Evolutionary conservation across 2,113 vertebrate genomes (phyloP), one percentile per base, ranked within the genome.

Genomic region (Neodontobutis hainanensis): DNA sequence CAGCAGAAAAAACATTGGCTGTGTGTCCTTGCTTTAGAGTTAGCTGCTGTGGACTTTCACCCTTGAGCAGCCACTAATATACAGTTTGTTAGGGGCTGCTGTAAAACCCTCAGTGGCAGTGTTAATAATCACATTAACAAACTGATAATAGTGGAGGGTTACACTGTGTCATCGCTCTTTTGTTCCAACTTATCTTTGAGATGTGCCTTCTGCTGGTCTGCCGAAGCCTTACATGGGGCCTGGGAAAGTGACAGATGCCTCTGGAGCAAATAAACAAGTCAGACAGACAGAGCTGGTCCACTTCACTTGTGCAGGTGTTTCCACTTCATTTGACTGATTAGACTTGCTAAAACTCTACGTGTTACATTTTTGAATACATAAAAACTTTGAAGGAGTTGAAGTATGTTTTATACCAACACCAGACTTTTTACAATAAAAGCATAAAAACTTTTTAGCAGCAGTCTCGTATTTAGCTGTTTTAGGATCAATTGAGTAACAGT

Each of bases 121-220:
- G 3, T 60, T 58, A 61, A 68, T 50, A 53, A 68, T 46, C 62
- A 62, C 70, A 80, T 72, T 61, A 67, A 40, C 38, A 35, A 9
- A 16, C 40, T 52, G 48, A 14, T 48, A 8, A 45, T 40, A 57
- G 50, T 2, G 32, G 15, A 53, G 47, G 11, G 45, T 27, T 15
- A 34, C 7, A 72, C 58, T 43, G 46, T 36, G 69, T 56, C 40
- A 57, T 12, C 48, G 32, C 50, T 40, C 11, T 5, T 27, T 38
- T 68, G 16, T 44, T 60, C 35, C 35, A 7, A 14, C 7, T n/a
- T 43, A 40, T 34, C 5, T 40, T 12, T n/a, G 27, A 14, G 53
- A 40, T 19, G 36, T 40, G 56, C 36, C 35, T 38, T 16, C 38
- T 55, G 35, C 3, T 27, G 19, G 19, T 27, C 19, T 27, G 19